Evolutionary conservation across 2,888 invertebrate genomes (phyloP).

Genomic region (Meghimatium bilineatum): DNA sequence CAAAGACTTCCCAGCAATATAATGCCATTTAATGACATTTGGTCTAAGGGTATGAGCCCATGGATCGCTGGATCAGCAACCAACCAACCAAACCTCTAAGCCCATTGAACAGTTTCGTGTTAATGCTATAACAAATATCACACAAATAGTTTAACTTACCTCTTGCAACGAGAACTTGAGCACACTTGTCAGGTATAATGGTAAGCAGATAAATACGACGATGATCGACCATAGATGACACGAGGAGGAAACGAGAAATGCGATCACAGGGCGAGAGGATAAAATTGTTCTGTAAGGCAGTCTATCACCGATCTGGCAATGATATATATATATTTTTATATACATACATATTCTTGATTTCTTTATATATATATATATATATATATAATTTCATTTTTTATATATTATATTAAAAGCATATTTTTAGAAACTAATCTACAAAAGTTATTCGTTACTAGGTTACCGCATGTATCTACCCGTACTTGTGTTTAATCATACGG

Average conservation of each 20-base stretch:
- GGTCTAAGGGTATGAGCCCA: too few relatives aligned
- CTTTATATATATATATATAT: too few relatives aligned
- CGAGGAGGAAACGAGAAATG: neutral
- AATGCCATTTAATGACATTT: too few relatives aligned
- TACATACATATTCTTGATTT: neutral
- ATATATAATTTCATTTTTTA: neutral
- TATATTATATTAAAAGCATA: neutral
- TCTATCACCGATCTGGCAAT: neutral
- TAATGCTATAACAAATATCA: too few relatives aligned
- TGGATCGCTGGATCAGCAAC: too few relatives aligned
- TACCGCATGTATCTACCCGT: neutral
- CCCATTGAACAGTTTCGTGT: too few relatives aligned
- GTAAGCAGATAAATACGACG: neutral
- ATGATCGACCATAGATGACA: neutral
- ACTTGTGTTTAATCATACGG: too few relatives aligned
- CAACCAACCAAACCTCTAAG: too few relatives aligned
- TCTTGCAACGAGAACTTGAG: neutral
- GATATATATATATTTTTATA: neutral
- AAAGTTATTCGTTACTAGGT: neutral
- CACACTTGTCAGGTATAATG: neutral
- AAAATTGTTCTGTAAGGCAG: neutral
- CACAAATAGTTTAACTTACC: neutral
- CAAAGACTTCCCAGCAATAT: too few relatives aligned
- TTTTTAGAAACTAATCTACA: neutral
- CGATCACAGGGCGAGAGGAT: neutral